Evolutionary conservation across 2,797 vertebrate genomes (phyloP), one percentile per base, ranked within the genome.

Genomic region (Hemibagrus guttatus): DNA sequence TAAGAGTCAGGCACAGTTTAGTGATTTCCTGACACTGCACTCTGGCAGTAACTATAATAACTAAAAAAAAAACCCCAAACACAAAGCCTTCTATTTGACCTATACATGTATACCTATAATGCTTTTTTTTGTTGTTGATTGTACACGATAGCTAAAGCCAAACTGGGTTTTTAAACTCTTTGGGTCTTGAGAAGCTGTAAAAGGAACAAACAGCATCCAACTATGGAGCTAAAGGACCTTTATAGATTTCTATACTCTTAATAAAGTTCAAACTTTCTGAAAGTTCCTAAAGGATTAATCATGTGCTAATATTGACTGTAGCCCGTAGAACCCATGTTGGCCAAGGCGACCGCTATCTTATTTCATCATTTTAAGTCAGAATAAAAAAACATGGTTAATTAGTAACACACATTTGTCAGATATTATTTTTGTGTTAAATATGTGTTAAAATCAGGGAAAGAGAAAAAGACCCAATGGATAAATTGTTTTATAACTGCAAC

Each of bases 251-350:
- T 76, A 56, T 19, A 56, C 17, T 76, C 13, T 75, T 4, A 54
- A 28, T 28, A 49, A 49, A 46, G 71, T n/a, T 46, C 19, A 68
- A 35, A 68, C 64, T 17, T 17, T 17, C 64, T 72, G 39, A 72
- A 72, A 12, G 7, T 42, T 74, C 17, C 52, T 31, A 56, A 35
- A 78, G 28, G 78, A 39, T 80, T 80, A 61, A 61, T 80, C 56
- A 42, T 80, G 58, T 16, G 23, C 58, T 35, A 42, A 61, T 80
- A 80, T 80, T 61, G 58, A 80, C 78, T 42, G 23, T 61, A 80
- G 12, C 19, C 56, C 7, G 72, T 14, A 16, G 19, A 35, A 39
- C 35, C 35, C 56, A 23, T 35, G 21, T 4, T 35, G 56, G 21
- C 14, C 21, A 39, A 4, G 1, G 11, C 6, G 2, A 17, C n/a